These are phyloP conservation scores for Apamea sordens DNA, from an alignment of 2,888 invertebrate species.

Conservation along the genomic window DNA sequence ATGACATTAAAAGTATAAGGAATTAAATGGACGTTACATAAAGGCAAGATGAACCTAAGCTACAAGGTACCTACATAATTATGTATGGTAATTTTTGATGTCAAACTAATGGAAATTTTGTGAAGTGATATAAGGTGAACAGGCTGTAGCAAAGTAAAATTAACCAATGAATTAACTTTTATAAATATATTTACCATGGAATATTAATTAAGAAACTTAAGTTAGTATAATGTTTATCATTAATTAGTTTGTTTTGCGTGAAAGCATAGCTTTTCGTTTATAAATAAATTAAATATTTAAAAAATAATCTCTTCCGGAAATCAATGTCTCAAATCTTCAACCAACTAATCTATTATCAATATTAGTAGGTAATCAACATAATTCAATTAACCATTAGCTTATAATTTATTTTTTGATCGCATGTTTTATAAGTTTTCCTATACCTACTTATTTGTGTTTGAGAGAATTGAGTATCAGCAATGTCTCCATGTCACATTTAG, in stretches of 20 bases:
- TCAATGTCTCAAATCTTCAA: not conserved
- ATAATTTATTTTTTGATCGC: not conserved
- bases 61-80: slow-evolving; percentile 38
- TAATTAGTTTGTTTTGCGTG: slow-evolving; percentile 17
- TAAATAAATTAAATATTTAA: not conserved
- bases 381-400: not conserved
- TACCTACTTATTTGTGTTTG: not conserved
- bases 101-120: slow-evolving; percentile 30
- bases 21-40: slow-evolving; percentile 59
- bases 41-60: slow-evolving; percentile 38
- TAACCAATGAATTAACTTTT: slow-evolving; percentile 14
- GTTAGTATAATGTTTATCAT: not conserved
- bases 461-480: not conserved
- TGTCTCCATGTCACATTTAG: not conserved
- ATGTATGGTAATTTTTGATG: slow-evolving; percentile 53
- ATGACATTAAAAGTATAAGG: slow-evolving; percentile 31
- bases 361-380: not conserved
- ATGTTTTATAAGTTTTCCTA: not conserved
- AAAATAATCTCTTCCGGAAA: not conserved
- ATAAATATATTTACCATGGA: slow-evolving; percentile 1
- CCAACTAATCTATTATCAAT: not conserved
- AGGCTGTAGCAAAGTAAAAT: slow-evolving; percentile 5
- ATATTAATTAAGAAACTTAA: slow-evolving; percentile 9
- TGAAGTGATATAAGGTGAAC: slow-evolving; percentile 36
- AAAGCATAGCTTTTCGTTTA: slow-evolving; percentile 13